Percentiles rank a stretch among this genome's conserved stretches.
Conservation (phyloP, 2,797 vertebrate genomes). For the Danio aesculapii region DNA sequence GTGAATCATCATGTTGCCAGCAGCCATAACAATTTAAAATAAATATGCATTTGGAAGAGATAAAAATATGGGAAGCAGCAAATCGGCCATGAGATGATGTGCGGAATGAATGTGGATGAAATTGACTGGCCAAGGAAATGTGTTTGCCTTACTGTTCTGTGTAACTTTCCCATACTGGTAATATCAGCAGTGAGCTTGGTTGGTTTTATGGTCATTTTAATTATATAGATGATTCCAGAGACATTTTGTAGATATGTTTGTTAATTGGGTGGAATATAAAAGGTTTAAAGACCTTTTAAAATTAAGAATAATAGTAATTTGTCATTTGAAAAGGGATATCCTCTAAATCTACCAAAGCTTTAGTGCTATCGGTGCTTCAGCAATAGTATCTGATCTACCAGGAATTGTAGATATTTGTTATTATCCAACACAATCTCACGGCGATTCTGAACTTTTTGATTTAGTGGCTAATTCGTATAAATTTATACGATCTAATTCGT, state of each 20-base stretch:
- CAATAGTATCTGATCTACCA: background rate
- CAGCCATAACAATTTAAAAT: slow-evolving; percentile 87
- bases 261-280: slow-evolving; percentile 64
- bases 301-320: too few relatives aligned
- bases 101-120: slow-evolving; percentile 81
- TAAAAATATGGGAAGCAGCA: slow-evolving; percentile 85
- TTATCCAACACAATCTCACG: too few relatives aligned
- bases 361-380: background rate
- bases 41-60: slow-evolving; percentile 85
- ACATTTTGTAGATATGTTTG: slow-evolving; percentile 68
- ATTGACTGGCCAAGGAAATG: slow-evolving; percentile 79
- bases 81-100: slow-evolving; percentile 77
- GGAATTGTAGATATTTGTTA: background rate
- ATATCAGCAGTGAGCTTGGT: slow-evolving; percentile 33
- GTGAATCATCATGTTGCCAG: slow-evolving; percentile 83
- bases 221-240: background rate
- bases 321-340: too few relatives aligned
- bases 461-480: too few relatives aligned
- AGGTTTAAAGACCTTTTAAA: background rate
- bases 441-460: too few relatives aligned
- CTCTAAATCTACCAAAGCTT: background rate
- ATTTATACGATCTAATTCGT: too few relatives aligned
- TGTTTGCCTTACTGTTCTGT: slow-evolving; percentile 59
- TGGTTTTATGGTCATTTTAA: too few relatives aligned
- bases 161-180: slow-evolving; percentile 69